Percentiles rank a stretch among this genome's conserved stretches.
Conservation (phyloP, 2,113 vertebrate genomes). For the Seriola rivoliana region DNA sequence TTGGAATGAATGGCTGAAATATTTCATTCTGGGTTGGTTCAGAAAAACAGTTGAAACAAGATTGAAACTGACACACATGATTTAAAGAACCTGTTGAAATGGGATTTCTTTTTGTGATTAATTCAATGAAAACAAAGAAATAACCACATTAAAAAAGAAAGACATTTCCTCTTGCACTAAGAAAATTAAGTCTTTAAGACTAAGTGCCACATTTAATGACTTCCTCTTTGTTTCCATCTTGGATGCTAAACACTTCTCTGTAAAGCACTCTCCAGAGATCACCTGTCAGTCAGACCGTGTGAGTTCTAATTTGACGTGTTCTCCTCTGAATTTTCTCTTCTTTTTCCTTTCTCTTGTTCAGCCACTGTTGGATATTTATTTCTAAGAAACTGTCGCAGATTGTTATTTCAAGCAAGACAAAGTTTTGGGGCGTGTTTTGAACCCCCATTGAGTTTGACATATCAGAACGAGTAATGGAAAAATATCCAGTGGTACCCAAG, state of each 20-base stretch:
- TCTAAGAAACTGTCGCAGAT: slow-evolving; percentile 22
- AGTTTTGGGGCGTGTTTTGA: slow-evolving; percentile 38
- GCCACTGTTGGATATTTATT: slow-evolving; percentile 25
- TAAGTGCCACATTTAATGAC: slow-evolving; percentile 55
- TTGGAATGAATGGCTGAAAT: not conserved
- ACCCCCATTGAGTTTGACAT: slow-evolving; percentile 48
- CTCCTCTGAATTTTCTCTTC: not conserved
- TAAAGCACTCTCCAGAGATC: slow-evolving; percentile 38
- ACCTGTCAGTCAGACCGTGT: slow-evolving; percentile 44
- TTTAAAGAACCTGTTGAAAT: slow-evolving; percentile 13
- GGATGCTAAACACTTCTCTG: slow-evolving; percentile 5
- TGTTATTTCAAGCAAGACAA: slow-evolving; percentile 34
- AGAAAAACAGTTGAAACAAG: slow-evolving; percentile 22
- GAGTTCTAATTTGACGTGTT: not conserved
- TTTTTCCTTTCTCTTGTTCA: slow-evolving; percentile 2
- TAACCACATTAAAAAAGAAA: slow-evolving; percentile 14
- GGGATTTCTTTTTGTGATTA: not conserved
- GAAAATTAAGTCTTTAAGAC: slow-evolving; percentile 1
- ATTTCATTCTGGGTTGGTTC: not conserved
- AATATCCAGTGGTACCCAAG: slow-evolving; percentile 57
- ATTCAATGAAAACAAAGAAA: slow-evolving; percentile 23
- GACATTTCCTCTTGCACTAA: not conserved
- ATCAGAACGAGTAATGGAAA: slow-evolving; percentile 62
- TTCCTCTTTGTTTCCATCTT: slow-evolving; percentile 29
- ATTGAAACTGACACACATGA: not conserved